These are phyloP conservation scores for Ametastegia equiseti DNA, from an alignment of 2,888 invertebrate genomes.

Conservation along the genomic window DNA sequence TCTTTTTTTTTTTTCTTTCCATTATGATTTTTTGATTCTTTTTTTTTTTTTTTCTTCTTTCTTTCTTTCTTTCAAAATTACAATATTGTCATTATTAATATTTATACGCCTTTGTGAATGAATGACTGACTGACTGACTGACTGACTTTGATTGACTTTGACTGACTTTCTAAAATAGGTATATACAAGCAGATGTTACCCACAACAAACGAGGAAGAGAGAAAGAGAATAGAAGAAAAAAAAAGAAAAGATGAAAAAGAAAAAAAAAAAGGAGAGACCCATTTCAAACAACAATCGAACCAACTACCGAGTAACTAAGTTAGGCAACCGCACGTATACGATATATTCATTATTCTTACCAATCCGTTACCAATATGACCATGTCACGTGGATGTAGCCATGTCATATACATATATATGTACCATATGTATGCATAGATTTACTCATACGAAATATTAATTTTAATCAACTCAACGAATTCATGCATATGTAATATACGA, in stretches of 20 bases:
- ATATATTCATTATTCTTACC: too few relatives aligned
- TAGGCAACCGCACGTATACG: too few relatives aligned
- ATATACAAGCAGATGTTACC: conserved; percentile 28
- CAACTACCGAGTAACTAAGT: too few relatives aligned
- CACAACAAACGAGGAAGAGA: neutral
- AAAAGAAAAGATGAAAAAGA: neutral
- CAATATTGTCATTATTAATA: conserved; percentile 68
- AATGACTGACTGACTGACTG: neutral
- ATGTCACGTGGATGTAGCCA: neutral
- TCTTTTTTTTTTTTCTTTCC: too few relatives aligned
- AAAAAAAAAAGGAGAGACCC: neutral
- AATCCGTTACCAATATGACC: neutral
- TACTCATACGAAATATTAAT: too few relatives aligned
- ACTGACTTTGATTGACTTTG: neutral
- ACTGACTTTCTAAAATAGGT: conserved; percentile 49
- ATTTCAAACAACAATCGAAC: neutral
- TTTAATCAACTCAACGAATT: too few relatives aligned
- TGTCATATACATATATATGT: neutral
- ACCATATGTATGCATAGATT: too few relatives aligned
- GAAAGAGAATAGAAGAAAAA: neutral
- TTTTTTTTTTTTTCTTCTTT: neutral
- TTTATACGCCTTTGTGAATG: conserved; percentile 58
- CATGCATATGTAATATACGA: too few relatives aligned
- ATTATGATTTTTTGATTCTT: neutral
- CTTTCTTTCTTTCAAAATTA: conserved; percentile 58